These are phyloP conservation scores for Scrobipalpa costella DNA, from an alignment of 2,888 invertebrate species.

Conservation along the genomic window DNA sequence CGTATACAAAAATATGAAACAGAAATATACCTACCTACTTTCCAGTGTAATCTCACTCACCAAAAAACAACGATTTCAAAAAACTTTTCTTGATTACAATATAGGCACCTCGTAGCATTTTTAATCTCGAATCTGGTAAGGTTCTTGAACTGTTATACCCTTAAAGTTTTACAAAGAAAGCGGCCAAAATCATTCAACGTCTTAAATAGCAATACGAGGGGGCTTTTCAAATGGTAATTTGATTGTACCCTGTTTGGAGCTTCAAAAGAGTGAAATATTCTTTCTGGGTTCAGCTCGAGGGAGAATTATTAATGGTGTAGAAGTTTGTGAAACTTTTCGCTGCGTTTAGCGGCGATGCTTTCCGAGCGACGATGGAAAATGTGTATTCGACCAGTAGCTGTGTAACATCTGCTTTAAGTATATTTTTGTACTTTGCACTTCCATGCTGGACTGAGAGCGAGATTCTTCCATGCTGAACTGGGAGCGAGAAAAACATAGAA, in stretches of 20 bases:
- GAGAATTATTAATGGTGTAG: slow-evolving; percentile 70
- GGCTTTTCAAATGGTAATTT: slow-evolving; percentile 75
- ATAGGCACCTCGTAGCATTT: too few relatives aligned
- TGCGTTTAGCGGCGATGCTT: slow-evolving; percentile 39
- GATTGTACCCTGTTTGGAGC: slow-evolving; percentile 72
- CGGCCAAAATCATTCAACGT: slow-evolving; percentile 58
- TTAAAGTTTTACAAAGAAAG: slow-evolving; percentile 46
- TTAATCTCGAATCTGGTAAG: neutral
- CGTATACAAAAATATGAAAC: too few relatives aligned
- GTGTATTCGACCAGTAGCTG: slow-evolving; percentile 15
- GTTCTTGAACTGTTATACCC: slow-evolving; percentile 1
- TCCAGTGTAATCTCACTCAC: too few relatives aligned
- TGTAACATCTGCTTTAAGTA: neutral
- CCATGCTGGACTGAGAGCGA: too few relatives aligned
- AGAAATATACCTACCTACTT: too few relatives aligned
- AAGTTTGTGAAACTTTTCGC: slow-evolving; percentile 53
- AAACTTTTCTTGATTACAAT: too few relatives aligned
- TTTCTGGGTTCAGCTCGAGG: slow-evolving; percentile 64
- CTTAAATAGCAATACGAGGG: slow-evolving; percentile 63
- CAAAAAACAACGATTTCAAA: too few relatives aligned
- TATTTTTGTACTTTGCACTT: too few relatives aligned
- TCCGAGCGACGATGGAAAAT: slow-evolving; percentile 32
- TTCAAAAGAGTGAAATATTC: slow-evolving; percentile 76
- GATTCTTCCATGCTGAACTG: too few relatives aligned
- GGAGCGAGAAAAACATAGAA: too few relatives aligned